phyloP scores from a whole-genome alignment of 2,888 invertebrate species.

The Gnatocerus cornutus region DNA sequence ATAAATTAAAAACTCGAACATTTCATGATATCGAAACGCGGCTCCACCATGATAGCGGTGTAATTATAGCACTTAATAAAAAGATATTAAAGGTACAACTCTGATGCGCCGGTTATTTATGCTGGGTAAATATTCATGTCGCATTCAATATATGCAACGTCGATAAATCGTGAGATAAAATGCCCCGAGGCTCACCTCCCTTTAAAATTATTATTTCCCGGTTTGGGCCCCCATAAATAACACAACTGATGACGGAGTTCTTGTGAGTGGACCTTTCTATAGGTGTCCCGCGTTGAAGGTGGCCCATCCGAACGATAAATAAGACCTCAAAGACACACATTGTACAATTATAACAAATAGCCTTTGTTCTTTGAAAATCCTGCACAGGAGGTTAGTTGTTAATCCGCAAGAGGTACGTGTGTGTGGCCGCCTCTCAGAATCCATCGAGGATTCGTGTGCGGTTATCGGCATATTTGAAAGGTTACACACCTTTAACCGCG shows the following conservation, averaged over 20 bases:
- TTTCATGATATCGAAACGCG: slow-evolving; percentile 19
- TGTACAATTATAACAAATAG: slow-evolving; percentile 54
- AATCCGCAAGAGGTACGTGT: slow-evolving; percentile 50
- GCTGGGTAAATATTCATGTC: slow-evolving; percentile 41
- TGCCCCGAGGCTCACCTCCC: slow-evolving; percentile 12
- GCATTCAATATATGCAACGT: slow-evolving; percentile 35
- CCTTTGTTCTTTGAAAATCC: slow-evolving; percentile 53
- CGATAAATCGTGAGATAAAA: slow-evolving; percentile 35
- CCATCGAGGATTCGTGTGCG: slow-evolving; percentile 39
- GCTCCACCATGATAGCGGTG: slow-evolving; percentile 27
- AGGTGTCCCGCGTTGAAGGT: slow-evolving; percentile 38
- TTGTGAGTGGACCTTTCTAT: slow-evolving; percentile 24
- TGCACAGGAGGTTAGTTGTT: slow-evolving; percentile 49
- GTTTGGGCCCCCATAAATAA: slow-evolving; percentile 32
- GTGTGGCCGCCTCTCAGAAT: slow-evolving; percentile 50
- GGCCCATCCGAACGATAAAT: slow-evolving; percentile 48
- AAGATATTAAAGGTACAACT: slow-evolving; percentile 32
- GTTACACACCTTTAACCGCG: slow-evolving; percentile 38
- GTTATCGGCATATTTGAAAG: slow-evolving; percentile 44
- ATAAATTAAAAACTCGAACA: slow-evolving; percentile 30
- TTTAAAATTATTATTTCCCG: slow-evolving; percentile 33
- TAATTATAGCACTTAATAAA: slow-evolving; percentile 48
- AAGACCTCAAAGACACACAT: slow-evolving; percentile 52
- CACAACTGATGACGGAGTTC: slow-evolving; percentile 27
- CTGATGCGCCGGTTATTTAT: slow-evolving; percentile 37